A percentile compares a stretch with the other conserved stretches of the same genome.
These are phyloP conservation scores for Acanthoscelides obtectus DNA, from an alignment of 2,888 invertebrate species.

Conservation along the genomic window DNA sequence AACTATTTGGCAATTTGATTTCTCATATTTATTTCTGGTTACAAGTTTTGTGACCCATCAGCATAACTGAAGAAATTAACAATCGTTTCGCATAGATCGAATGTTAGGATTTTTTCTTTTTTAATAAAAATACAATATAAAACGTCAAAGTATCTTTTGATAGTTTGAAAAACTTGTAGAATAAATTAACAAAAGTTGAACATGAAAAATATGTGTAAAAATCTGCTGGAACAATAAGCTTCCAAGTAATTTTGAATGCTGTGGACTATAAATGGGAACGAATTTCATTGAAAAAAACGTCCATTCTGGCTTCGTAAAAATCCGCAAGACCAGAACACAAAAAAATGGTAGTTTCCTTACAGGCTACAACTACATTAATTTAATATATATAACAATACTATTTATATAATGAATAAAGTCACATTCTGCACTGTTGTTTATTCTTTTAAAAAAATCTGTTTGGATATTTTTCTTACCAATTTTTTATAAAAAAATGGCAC, in stretches of 20 bases:
- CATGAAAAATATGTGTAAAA: neutral
- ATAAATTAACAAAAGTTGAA: neutral
- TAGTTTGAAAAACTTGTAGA: neutral
- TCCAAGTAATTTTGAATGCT: neutral
- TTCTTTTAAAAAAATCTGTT: constrained; percentile 28
- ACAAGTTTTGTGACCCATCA: neutral
- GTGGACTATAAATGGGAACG: neutral
- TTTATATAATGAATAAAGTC: constrained; percentile 45
- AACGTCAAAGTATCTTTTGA: neutral
- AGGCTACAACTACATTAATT: constrained; percentile 44
- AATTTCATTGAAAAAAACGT: neutral
- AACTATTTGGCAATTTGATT: no score
- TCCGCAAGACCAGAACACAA: neutral
- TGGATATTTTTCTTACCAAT: constrained; percentile 36
- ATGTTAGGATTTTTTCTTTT: neutral
- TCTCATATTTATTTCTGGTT: no score
- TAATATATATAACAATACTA: constrained; percentile 57
- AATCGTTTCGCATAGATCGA: neutral
- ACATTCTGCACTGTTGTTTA: constrained; percentile 29
- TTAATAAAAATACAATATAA: neutral
- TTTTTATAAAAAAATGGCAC: constrained; percentile 54
- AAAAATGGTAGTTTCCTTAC: constrained; percentile 34
- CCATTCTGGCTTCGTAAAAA: neutral
- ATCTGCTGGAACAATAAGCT: neutral
- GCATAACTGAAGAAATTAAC: neutral